Percentiles rank a stretch among this genome's conserved stretches.
phyloP scores from a whole-genome alignment of 2,888 invertebrate species.

The Heliconius sara region DNA sequence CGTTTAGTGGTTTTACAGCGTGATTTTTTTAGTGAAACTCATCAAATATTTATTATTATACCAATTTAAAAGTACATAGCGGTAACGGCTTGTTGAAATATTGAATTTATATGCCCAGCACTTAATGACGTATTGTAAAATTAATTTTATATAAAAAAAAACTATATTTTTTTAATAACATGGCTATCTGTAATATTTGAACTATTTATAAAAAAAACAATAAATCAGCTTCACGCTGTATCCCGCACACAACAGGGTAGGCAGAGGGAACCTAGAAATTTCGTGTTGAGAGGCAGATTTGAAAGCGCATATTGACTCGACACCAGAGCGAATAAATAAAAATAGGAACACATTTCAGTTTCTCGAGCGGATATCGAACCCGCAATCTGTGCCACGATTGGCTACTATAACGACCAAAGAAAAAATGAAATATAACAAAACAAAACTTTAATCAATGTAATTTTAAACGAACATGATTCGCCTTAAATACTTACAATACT shows the following conservation, averaged over 20 bases:
- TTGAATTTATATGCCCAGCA: neutral
- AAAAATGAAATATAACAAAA: neutral
- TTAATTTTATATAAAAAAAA: neutral
- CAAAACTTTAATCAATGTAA: neutral
- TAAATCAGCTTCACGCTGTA: too few species aligned
- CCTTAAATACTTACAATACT: conserved; percentile 17
- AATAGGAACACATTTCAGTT: neutral
- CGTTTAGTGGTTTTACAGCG: conserved; percentile 19
- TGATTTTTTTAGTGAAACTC: conserved; percentile 8
- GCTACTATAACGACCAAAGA: neutral
- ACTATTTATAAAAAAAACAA: too few species aligned
- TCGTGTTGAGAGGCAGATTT: too few species aligned
- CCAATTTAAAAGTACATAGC: conserved; percentile 19
- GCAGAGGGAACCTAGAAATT: too few species aligned
- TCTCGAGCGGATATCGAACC: too few species aligned
- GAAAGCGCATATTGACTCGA: too few species aligned
- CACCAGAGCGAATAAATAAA: neutral
- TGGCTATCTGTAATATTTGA: too few species aligned
- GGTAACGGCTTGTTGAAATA: conserved; percentile 6
- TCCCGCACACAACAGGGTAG: too few species aligned
- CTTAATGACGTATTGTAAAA: neutral
- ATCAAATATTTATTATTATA: conserved; percentile 23
- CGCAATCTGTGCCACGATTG: neutral
- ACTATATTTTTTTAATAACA: neutral
- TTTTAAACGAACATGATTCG: neutral